Percentiles rank a stretch among this genome's conserved stretches.
Evolutionary conservation across 2,888 invertebrate genomes (phyloP).

Genomic region (Tachina lurida): DNA sequence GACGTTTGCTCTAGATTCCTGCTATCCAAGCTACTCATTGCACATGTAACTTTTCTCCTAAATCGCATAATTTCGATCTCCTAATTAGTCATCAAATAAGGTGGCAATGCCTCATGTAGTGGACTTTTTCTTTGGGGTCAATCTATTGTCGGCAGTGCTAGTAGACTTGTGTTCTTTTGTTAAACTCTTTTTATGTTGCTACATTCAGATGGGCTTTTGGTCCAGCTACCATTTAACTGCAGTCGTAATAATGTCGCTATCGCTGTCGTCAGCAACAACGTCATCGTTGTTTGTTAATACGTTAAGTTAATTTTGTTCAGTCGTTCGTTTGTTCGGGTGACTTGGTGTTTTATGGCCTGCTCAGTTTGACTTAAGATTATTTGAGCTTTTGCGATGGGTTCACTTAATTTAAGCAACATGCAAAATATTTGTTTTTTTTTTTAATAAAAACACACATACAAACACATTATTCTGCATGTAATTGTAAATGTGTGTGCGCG

Average conservation of each 20-base stretch:
- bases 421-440: constrained; percentile 60
- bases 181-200: not conserved
- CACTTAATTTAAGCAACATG: constrained; percentile 72
- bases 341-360: constrained; percentile 69
- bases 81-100: not conserved
- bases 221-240: constrained; percentile 51
- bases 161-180: constrained; percentile 46
- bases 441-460: not conserved
- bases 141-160: constrained; percentile 59
- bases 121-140: constrained; percentile 43
- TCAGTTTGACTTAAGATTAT: constrained; percentile 72
- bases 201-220: constrained; percentile 13
- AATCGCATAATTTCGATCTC: not conserved
- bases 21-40: no score
- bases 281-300: constrained; percentile 56
- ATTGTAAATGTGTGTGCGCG: not conserved
- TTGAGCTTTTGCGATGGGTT: constrained; percentile 71
- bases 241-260: constrained; percentile 69
- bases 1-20: no score
- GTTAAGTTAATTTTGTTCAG: constrained; percentile 55
- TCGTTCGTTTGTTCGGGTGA: constrained; percentile 41
- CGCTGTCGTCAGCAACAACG: constrained; percentile 49
- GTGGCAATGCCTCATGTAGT: constrained; percentile 61
- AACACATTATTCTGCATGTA: not conserved
- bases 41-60: no score